These are phyloP conservation scores for Heliconius eleuchia DNA, from an alignment of 1,140 invertebrate species.

Conservation along the genomic window DNA sequence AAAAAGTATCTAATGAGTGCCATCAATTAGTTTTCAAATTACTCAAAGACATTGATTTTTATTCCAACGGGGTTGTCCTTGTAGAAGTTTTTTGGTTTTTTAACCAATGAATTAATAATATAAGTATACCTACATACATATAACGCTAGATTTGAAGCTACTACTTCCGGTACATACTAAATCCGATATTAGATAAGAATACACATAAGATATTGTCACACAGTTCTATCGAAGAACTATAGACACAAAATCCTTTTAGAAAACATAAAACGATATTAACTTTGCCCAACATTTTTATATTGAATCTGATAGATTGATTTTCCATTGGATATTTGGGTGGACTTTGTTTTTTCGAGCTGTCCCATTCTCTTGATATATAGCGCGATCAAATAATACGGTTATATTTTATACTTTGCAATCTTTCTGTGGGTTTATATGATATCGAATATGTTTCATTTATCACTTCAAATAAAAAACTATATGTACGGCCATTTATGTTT, in stretches of 20 bases:
- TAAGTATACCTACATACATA: too few species aligned
- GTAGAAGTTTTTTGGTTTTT: too few species aligned
- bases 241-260: constrained; percentile 20
- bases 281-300: constrained; percentile 38
- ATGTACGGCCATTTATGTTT: neutral
- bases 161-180: neutral
- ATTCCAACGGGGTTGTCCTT: too few species aligned
- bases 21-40: too few species aligned
- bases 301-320: constrained; percentile 42
- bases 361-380: constrained; percentile 41
- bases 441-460: constrained; percentile 11
- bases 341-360: constrained; percentile 39
- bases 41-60: too few species aligned
- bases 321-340: constrained; percentile 41
- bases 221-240: constrained; percentile 12
- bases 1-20: too few species aligned
- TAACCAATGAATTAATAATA: too few species aligned
- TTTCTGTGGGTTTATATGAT: constrained; percentile 22
- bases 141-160: neutral
- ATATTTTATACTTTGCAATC: constrained; percentile 33
- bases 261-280: constrained; percentile 38
- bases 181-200: neutral
- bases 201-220: constrained; percentile 14
- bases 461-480: neutral
- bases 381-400: constrained; percentile 34